Base-by-base conservation (phyloP, 2,888 invertebrate genomes). In the Nebria salina region DNA sequence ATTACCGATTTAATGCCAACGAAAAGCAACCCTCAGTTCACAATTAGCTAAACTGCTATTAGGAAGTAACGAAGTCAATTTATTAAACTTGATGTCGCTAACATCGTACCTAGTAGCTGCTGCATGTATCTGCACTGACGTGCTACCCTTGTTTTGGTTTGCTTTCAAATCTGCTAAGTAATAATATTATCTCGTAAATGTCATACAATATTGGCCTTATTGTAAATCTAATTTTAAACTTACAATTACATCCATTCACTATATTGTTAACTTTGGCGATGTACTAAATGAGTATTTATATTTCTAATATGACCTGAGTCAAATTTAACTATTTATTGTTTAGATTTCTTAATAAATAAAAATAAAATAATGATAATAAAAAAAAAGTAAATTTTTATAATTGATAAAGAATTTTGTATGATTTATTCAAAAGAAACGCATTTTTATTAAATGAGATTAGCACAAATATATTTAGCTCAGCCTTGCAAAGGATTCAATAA, bases 11-110 rank as follows among this genome's bases (percentile, higher is more conserved):
- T 34, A 34, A 34, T 5, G 34, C 5, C 5, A 54, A 54, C 54
- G 54, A 54, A 54, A 2, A 5, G 7, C 7, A 3, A 54, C 54
- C 54, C 54, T 54, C 54, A 54, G 54, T 11, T 54, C 13, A 70
- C 20, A 70, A 70, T 70, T 70, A 70, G 34, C 25, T 70, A 25
- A 70, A 70, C 15, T 26, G 70, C 70, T 70, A 70, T 70, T 70
- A 70, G 70, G 11, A 5, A 20, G 25, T 70, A 70, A 70, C 25
- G 70, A 70, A 70, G 70, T 70, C 34, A 25, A 70, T 70, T 70
- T 25, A 54, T 54, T n/a, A 11, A 70, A 1, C 11, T 5, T 70
- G 70, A 70, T 70, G 70, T 54, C 76, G 66, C 65, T 11, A 25
- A 34, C 3, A 11, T 11, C 41, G 54, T 54, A 54, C 54, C 54